phyloP scores from a whole-genome alignment of 2,113 vertebrate genomes.

The Periophthalmus modestus region DNA sequence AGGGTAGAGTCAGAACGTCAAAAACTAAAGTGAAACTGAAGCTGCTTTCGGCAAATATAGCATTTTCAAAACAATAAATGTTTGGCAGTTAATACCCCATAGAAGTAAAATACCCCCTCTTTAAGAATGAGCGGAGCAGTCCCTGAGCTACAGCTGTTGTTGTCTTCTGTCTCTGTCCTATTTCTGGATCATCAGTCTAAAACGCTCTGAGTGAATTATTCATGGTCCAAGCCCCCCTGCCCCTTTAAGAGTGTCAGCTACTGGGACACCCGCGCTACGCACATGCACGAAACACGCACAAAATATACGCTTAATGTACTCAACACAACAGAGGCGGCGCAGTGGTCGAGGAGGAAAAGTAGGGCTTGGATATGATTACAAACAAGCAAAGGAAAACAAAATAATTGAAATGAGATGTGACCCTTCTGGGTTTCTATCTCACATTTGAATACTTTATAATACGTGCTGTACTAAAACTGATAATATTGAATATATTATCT shows the following conservation, averaged over 20 bases:
- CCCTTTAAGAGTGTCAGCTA: slow-evolving; percentile 48
- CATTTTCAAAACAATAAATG: too few species aligned
- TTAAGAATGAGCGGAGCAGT: not conserved
- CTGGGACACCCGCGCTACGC: slow-evolving; percentile 26
- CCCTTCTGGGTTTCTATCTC: not conserved
- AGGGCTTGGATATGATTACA: not conserved
- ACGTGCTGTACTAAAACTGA: not conserved
- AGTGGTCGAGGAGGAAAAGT: slow-evolving; percentile 23
- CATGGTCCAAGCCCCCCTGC: slow-evolving; percentile 62
- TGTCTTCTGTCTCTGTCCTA: slow-evolving; percentile 49
- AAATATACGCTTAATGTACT: not conserved
- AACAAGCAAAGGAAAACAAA: not conserved
- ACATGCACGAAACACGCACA: slow-evolving; percentile 7
- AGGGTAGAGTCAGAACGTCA: too few species aligned
- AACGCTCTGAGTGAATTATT: slow-evolving; percentile 64
- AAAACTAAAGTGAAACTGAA: too few species aligned
- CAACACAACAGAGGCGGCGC: slow-evolving; percentile 15
- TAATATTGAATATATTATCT: not conserved
- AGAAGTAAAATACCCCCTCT: too few species aligned
- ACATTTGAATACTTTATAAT: not conserved
- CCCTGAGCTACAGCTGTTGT: slow-evolving; percentile 29
- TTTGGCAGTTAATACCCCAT: too few species aligned
- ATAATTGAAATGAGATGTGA: not conserved
- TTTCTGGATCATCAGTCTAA: slow-evolving; percentile 67
- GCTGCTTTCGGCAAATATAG: too few species aligned